Percentiles rank a stretch among this genome's conserved stretches.
These are phyloP conservation scores for Nebria salina DNA, from an alignment of 2,888 invertebrate species.

Conservation along the genomic window DNA sequence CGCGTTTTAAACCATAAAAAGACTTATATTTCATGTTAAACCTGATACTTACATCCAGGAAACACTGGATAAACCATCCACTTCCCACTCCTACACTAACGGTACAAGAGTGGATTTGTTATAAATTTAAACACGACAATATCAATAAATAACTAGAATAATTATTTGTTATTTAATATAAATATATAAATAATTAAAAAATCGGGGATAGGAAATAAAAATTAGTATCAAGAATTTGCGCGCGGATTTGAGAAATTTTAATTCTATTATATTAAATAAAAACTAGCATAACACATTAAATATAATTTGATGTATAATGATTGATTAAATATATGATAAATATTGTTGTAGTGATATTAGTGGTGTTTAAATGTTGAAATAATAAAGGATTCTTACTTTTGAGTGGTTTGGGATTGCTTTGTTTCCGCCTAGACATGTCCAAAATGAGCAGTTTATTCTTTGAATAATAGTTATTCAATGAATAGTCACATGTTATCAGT, in stretches of 20 bases:
- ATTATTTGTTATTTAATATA: too few species aligned
- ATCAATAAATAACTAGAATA: too few species aligned
- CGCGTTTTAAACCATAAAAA: too few species aligned
- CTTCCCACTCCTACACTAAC: conserved; percentile 46
- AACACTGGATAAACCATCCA: conserved; percentile 38
- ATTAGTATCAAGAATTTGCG: too few species aligned
- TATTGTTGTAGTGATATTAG: neutral
- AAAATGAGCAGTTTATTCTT: conserved; percentile 36
- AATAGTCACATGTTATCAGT: conserved; percentile 31
- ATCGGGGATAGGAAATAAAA: too few species aligned
- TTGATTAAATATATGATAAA: neutral
- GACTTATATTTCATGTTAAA: too few species aligned
- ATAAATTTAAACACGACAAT: too few species aligned
- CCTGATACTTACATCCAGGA: conserved; percentile 34
- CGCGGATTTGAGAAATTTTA: too few species aligned
- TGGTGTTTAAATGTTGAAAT: neutral
- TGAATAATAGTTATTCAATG: neutral
- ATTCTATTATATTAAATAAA: too few species aligned
- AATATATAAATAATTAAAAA: too few species aligned
- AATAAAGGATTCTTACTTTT: conserved; percentile 79
- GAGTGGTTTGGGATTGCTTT: conserved; percentile 94
- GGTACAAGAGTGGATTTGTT: conserved; percentile 39
- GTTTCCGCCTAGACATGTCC: conserved; percentile 91
- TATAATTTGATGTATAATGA: too few species aligned
- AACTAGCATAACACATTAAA: too few species aligned